Evolutionary conservation across 2,113 vertebrate species (phyloP).

Genomic region (Megaceryle maxima): DNA sequence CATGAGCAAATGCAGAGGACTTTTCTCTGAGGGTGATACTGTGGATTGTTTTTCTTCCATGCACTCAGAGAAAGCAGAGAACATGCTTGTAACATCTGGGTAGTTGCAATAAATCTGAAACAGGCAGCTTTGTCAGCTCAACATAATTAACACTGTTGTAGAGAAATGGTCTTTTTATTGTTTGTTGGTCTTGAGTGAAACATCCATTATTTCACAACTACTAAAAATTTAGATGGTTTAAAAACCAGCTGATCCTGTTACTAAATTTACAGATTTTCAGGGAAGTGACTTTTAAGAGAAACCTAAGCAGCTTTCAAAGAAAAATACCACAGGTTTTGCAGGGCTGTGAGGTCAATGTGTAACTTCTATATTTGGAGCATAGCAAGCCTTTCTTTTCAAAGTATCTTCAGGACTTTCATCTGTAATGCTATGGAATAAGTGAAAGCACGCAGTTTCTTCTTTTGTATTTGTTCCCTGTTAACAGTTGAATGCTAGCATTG

Average conservation of each 20-base stretch:
- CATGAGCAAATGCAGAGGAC: background rate
- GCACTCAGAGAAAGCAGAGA: background rate
- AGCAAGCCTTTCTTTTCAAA: background rate
- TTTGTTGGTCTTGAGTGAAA: background rate
- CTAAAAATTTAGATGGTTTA: background rate
- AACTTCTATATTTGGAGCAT: background rate
- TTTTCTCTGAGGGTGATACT: background rate
- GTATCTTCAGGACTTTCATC: background rate
- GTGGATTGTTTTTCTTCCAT: accelerated
- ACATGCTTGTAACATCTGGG: background rate
- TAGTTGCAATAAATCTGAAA: background rate
- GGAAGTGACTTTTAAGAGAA: background rate
- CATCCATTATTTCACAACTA: background rate
- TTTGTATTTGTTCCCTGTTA: background rate
- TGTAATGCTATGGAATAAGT: background rate
- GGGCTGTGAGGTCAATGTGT: background rate
- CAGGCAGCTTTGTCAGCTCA: background rate
- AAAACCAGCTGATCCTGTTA: background rate
- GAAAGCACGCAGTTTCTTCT: background rate
- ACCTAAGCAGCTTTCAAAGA: background rate
- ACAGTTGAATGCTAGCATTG: background rate
- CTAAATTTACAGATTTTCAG: background rate
- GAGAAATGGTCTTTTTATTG: background rate
- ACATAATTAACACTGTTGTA: background rate
- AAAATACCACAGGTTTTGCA: background rate